Evolutionary conservation across 2,113 vertebrate species (phyloP).

Genomic region (Bambusicola thoracicus): DNA sequence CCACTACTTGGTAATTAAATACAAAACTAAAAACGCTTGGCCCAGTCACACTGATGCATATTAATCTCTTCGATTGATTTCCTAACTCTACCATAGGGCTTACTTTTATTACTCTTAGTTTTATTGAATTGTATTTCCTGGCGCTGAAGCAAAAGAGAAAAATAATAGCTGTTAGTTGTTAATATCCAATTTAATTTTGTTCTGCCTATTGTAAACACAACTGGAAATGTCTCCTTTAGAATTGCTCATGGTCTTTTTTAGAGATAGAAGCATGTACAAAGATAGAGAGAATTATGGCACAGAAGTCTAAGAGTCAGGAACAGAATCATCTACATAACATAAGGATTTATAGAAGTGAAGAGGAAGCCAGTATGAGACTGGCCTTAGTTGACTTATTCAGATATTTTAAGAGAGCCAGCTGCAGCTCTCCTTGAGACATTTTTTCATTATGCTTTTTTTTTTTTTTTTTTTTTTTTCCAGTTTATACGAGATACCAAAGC

Average conservation of each 20-base stretch:
- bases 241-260: not conserved
- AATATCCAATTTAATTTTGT: not conserved
- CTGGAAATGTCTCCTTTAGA: not conserved
- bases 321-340: not conserved
- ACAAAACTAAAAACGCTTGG: not conserved
- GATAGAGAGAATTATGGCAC: not conserved
- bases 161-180: not conserved
- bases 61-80: not conserved
- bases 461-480: not conserved
- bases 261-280: not conserved
- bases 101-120: not conserved
- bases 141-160: not conserved
- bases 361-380: not conserved
- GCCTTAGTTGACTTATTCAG: not conserved
- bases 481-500: not conserved
- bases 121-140: not conserved
- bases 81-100: not conserved
- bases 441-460: not conserved
- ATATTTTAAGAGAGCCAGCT: not conserved
- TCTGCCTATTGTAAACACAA: not conserved
- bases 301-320: not conserved
- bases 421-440: not conserved
- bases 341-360: not conserved
- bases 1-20: not conserved
- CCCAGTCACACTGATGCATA: not conserved